These are phyloP conservation scores for Orius insidiosus DNA, from an alignment of 1,140 invertebrate genomes.

Conservation along the genomic window DNA sequence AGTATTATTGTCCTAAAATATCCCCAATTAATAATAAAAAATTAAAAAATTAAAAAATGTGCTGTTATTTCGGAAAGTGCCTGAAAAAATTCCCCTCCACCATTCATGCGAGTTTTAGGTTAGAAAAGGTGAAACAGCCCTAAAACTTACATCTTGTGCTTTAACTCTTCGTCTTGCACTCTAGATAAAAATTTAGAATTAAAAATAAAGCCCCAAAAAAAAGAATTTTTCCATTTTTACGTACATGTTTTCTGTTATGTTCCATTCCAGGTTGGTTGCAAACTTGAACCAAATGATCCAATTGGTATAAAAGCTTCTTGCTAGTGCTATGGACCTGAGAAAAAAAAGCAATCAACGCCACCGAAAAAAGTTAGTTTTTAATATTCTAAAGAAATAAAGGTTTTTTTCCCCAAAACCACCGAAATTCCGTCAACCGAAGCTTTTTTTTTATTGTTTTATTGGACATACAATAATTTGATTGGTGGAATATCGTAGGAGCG, in stretches of 20 bases:
- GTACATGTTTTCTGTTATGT: conserved; percentile 53
- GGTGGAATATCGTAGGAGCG: conserved; percentile 23
- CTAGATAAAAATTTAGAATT: conserved; percentile 17
- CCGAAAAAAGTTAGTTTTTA: conserved; percentile 6
- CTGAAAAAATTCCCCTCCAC: not conserved
- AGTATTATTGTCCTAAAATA: conserved; percentile 4
- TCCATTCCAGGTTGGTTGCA: conserved; percentile 73
- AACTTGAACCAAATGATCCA: conserved; percentile 88
- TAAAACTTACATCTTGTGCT: conserved; percentile 6
- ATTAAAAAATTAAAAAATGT: not conserved
- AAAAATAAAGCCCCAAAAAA: conserved; percentile 7
- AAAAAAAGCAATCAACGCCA: conserved; percentile 30
- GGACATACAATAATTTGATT: conserved; percentile 17
- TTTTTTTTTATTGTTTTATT: conserved; percentile 10
- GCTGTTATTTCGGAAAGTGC: not conserved
- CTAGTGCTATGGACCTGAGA: conserved; percentile 82
- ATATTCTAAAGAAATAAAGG: not conserved
- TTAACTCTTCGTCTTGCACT: conserved; percentile 16
- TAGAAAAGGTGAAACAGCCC: not conserved
- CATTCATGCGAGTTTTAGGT: not conserved
- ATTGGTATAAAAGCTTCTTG: conserved; percentile 88
- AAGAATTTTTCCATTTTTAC: no score
- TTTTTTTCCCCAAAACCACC: not conserved
- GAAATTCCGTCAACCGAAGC: not conserved
- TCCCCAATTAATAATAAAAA: not conserved